Evolutionary conservation across 2,113 vertebrate genomes (phyloP).

Genomic region (Hemiprocne comata): DNA sequence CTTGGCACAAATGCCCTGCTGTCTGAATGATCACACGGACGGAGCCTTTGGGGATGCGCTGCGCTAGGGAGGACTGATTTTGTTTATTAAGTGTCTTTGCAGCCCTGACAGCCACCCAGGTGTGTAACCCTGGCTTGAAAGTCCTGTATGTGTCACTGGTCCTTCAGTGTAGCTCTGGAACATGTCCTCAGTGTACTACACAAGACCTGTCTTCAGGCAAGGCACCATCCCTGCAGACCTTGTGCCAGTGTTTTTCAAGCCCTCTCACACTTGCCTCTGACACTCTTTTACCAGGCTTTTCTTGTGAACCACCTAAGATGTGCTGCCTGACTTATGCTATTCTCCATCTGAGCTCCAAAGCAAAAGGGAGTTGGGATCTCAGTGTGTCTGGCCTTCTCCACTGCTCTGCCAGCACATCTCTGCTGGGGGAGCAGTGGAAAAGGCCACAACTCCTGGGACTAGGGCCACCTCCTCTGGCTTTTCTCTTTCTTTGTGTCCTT

Average conservation of each 20-base stretch:
- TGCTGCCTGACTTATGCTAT: not conserved
- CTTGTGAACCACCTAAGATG: not conserved
- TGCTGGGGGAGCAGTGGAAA: not conserved
- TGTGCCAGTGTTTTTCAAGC: not conserved
- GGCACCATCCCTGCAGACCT: not conserved
- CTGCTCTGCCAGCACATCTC: not conserved
- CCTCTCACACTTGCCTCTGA: not conserved
- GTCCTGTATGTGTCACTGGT: not conserved
- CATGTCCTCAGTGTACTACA: accelerated
- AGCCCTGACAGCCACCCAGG: not conserved
- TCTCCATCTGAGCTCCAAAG: not conserved
- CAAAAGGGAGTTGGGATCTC: not conserved
- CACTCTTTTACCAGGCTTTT: not conserved
- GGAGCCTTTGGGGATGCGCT: not conserved
- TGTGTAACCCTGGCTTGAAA: not conserved
- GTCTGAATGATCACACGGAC: not conserved
- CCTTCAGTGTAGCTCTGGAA: not conserved
- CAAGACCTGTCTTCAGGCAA: not conserved
- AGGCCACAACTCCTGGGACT: not conserved
- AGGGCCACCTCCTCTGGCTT: not conserved
- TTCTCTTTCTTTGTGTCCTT: not conserved
- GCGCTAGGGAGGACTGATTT: not conserved
- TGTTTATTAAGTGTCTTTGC: not conserved
- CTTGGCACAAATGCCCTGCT: not conserved
- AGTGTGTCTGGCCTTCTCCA: not conserved